Percentiles rank a stretch among this genome's conserved stretches.
Conservation (phyloP, 2,797 vertebrate genomes). For the Pachyuromys duprasi region DNA sequence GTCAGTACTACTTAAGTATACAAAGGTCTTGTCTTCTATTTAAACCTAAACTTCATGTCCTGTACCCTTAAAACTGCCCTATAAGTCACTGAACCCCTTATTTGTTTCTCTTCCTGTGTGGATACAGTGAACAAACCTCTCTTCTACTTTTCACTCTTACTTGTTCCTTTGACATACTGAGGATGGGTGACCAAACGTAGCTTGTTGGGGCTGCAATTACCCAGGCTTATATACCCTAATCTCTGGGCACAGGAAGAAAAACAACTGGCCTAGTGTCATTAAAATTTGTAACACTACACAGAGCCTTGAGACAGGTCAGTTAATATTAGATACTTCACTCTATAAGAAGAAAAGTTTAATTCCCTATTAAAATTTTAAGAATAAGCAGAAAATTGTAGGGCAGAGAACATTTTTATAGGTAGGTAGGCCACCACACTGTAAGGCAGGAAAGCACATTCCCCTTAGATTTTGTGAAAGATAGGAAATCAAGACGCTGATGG, state of each 20-base stretch:
- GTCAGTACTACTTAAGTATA: neutral
- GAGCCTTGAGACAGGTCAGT: neutral
- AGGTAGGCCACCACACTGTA: conserved; percentile 21
- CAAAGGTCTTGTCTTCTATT: neutral
- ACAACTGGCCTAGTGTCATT: neutral
- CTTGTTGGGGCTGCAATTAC: neutral
- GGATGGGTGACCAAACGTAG: neutral
- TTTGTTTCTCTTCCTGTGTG: neutral
- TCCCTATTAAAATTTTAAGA: conserved; percentile 20
- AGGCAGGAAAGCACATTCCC: conserved; percentile 40
- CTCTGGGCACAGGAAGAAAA: neutral
- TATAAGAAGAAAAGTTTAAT: neutral
- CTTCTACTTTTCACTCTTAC: neutral
- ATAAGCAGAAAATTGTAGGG: neutral
- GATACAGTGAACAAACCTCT: neutral
- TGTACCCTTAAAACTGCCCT: neutral
- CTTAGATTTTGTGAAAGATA: conserved; percentile 14
- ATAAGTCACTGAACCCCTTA: neutral
- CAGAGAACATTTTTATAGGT: conserved; percentile 19
- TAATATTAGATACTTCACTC: conserved; percentile 28
- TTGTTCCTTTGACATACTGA: neutral
- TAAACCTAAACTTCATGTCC: neutral
- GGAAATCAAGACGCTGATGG: neutral
- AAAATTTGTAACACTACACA: neutral
- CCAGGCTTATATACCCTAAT: neutral